Evolutionary conservation across 1,140 invertebrate species (phyloP).

Genomic region (Prorops nasuta): DNA sequence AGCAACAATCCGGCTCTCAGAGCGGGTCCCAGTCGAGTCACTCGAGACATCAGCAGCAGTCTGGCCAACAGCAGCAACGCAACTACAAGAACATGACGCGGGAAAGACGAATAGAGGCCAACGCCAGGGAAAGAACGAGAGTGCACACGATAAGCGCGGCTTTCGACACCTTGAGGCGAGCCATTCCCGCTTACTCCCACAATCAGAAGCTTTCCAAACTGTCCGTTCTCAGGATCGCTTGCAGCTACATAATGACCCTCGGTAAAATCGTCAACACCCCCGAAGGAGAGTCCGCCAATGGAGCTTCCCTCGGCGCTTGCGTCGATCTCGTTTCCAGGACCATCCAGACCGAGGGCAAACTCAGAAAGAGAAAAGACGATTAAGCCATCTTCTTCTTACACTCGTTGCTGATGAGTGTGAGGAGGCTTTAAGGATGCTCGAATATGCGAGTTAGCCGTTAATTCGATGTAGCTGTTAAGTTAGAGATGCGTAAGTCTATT

Average conservation of each 20-base stretch:
- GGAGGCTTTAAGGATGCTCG: too few relatives aligned
- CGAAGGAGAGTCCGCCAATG: slow-evolving; percentile 41
- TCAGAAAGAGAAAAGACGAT: slow-evolving; percentile 83
- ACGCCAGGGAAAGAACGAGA: slow-evolving; percentile 85
- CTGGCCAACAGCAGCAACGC: slow-evolving; percentile 64
- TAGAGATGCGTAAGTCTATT: too few relatives aligned
- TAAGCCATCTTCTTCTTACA: slow-evolving; percentile 26
- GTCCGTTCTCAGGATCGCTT: slow-evolving; percentile 87
- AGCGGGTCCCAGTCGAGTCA: slow-evolving; percentile 11
- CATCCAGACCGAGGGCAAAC: slow-evolving; percentile 88
- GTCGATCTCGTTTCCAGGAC: slow-evolving; percentile 83
- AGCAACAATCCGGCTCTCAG: background rate
- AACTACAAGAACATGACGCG: slow-evolving; percentile 96
- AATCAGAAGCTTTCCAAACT: slow-evolving; percentile 91
- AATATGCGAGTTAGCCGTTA: too few relatives aligned
- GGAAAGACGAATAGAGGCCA: slow-evolving; percentile 88
- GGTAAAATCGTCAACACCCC: slow-evolving; percentile 52
- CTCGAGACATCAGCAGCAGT: slow-evolving; percentile 22
- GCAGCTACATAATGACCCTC: slow-evolving; percentile 85
- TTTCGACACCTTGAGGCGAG: slow-evolving; percentile 81
- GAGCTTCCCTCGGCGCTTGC: slow-evolving; percentile 68
- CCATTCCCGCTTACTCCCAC: slow-evolving; percentile 87
- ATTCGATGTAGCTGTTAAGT: too few relatives aligned
- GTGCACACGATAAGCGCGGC: slow-evolving; percentile 95
- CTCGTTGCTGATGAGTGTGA: too few relatives aligned